Percentiles rank a stretch among this genome's conserved stretches.
Evolutionary conservation across 2,113 vertebrate genomes (phyloP).

Genomic region (human): GRCh38 chr17:62667001-62667500

Average conservation of each 20-base stretch:
- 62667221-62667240: not conserved
- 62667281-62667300: not conserved
- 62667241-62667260: not conserved
- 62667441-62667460: slow-evolving; percentile 95
- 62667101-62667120: not conserved
- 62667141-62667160: not conserved
- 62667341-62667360: not conserved
- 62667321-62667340: not conserved
- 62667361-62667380: not conserved
- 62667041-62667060: not conserved
- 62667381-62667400: slow-evolving; percentile 90
- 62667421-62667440: slow-evolving; percentile 94
- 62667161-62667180: not conserved
- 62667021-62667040: fast-evolving
- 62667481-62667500: slow-evolving; percentile 97
- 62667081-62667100: not conserved
- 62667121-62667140: not conserved
- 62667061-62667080: not conserved
- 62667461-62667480: slow-evolving; percentile 92
- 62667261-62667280: not conserved
- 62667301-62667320: no score
- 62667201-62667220: not conserved
- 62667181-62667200: not conserved
- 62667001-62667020: fast-evolving
- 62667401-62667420: slow-evolving; percentile 95